phyloP scores from a whole-genome alignment of 2,113 vertebrate species.

The Hippocampus mohnikei region DNA sequence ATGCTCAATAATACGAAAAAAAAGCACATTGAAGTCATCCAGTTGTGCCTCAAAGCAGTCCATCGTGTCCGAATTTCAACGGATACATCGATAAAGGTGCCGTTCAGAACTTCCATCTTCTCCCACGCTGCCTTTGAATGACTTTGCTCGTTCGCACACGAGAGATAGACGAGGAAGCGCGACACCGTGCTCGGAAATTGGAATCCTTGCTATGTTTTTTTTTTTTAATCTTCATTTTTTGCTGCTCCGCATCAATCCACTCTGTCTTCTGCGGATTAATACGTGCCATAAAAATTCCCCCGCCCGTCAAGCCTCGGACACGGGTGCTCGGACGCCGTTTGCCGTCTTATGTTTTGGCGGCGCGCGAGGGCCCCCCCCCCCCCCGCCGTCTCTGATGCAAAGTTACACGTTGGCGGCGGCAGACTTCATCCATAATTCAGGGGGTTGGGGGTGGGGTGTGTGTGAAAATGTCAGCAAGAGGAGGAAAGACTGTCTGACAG shows the following conservation, averaged over 20 bases:
- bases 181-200: neutral
- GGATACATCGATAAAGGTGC: neutral
- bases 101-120: neutral
- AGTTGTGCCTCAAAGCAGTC: neutral
- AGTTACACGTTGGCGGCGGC: constrained; percentile 1
- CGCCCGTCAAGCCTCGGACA: neutral
- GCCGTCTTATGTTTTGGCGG: constrained; percentile 6
- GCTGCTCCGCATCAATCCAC: neutral
- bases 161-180: neutral
- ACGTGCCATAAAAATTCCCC: neutral
- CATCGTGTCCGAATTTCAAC: neutral
- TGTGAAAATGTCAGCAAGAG: neutral
- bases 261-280: neutral
- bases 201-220: neutral
- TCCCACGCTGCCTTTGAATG: neutral
- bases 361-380: neutral
- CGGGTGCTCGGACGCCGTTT: neutral
- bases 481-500: neutral
- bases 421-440: constrained; percentile 10
- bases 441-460: accelerated
- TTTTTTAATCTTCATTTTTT: neutral
- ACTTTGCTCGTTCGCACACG: neutral
- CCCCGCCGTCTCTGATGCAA: constrained; percentile 17
- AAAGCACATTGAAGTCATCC: neutral
- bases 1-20: neutral